phyloP scores from a whole-genome alignment of 2,797 vertebrate species.

The Acridotheres tristis region DNA sequence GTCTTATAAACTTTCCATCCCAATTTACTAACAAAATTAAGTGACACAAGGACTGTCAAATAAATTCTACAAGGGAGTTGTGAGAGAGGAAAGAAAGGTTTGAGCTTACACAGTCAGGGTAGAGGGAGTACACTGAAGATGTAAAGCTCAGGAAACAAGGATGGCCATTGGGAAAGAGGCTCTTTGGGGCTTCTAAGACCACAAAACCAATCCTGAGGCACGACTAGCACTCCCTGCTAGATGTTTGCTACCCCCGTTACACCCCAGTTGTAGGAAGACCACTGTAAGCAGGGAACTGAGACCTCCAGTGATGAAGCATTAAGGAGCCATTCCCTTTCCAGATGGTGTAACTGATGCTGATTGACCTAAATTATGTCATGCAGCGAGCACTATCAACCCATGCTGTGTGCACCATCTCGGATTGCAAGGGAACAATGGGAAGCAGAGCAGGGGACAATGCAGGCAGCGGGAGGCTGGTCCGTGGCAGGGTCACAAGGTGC shows the following conservation, averaged over 20 bases:
- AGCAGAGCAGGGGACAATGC: constrained; percentile 9
- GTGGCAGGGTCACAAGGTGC: not conserved
- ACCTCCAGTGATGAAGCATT: not conserved
- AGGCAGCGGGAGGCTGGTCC: not conserved
- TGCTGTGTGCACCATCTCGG: constrained; percentile 30
- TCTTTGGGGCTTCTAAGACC: not conserved
- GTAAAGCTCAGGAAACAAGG: not conserved
- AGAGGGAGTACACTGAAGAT: not conserved
- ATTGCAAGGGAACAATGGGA: constrained; percentile 18
- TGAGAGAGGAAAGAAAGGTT: not conserved
- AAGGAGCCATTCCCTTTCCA: constrained; percentile 36
- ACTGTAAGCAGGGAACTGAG: not conserved
- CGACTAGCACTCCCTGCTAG: not conserved
- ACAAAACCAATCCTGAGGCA: not conserved
- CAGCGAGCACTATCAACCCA: not conserved
- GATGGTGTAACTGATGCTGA: constrained; percentile 62
- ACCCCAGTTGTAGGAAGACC: not conserved
- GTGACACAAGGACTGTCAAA: constrained; percentile 30
- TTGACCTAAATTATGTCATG: constrained; percentile 46
- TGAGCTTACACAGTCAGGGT: not conserved
- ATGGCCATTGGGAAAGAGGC: not conserved
- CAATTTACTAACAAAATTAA: constrained; percentile 39
- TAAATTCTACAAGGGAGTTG: not conserved
- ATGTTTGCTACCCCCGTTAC: not conserved
- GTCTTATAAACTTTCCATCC: constrained; percentile 62